Percentiles rank a stretch among this genome's conserved stretches.
Conservation (phyloP, 2,113 vertebrate species). For the Marcusenius ussheri region DNA sequence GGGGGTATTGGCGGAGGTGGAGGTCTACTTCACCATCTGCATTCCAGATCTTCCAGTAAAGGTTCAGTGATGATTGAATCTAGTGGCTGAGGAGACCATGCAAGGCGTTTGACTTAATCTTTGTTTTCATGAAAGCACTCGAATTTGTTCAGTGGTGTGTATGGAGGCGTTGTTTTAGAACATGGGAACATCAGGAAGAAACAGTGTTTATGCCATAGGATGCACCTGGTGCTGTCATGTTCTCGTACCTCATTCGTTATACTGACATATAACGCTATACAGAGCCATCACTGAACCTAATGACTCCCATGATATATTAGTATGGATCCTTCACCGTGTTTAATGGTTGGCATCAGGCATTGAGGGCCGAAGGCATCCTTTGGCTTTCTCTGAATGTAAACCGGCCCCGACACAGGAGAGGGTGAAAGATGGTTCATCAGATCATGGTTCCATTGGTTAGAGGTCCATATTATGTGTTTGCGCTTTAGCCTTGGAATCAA, state of each 20-base stretch:
- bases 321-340: background rate
- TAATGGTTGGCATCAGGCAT: background rate
- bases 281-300: background rate
- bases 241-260: background rate
- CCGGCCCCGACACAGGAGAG: background rate
- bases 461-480: background rate
- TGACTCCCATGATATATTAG: background rate
- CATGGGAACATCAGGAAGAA: background rate
- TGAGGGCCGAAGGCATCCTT: background rate
- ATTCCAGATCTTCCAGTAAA: background rate
- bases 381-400: background rate
- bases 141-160: background rate
- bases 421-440: background rate
- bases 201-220: background rate
- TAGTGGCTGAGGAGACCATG: background rate
- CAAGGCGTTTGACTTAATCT: background rate
- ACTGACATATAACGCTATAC: background rate
- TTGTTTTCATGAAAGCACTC: background rate
- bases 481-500: background rate
- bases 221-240: background rate
- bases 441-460: background rate
- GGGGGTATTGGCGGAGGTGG: background rate
- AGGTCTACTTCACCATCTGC: background rate
- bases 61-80: background rate
- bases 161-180: background rate